phyloP scores from a whole-genome alignment of 2,797 vertebrate species.

The Harpagifer antarcticus region DNA sequence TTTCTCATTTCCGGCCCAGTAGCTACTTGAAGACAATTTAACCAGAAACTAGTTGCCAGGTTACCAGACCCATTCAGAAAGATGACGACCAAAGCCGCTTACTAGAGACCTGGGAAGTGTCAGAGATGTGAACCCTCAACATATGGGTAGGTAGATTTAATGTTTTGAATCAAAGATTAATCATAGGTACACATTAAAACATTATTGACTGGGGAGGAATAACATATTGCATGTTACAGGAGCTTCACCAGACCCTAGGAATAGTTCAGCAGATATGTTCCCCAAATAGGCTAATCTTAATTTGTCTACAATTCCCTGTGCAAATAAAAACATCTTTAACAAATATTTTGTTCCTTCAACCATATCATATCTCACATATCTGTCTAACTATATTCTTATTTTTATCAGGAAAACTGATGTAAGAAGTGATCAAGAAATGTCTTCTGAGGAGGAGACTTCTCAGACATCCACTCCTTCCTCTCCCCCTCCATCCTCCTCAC shows the following conservation, averaged over 20 bases:
- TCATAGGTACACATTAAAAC: too few species aligned
- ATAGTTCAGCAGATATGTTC: neutral
- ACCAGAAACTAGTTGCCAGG: neutral
- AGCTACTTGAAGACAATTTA: neutral
- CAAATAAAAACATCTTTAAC: too few species aligned
- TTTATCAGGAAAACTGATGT: constrained; percentile 25
- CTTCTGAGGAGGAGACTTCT: constrained; percentile 61
- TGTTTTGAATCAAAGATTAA: neutral
- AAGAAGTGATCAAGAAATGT: constrained; percentile 65
- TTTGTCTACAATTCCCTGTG: too few species aligned
- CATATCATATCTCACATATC: too few species aligned
- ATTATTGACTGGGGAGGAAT: neutral
- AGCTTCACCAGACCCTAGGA: too few species aligned
- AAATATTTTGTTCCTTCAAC: too few species aligned
- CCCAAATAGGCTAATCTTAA: neutral
- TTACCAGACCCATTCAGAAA: neutral
- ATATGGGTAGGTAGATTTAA: neutral
- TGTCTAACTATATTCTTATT: neutral
- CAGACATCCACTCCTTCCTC: constrained; percentile 33
- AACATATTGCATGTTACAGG: neutral
- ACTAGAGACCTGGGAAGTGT: neutral
- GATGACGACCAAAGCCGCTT: neutral
- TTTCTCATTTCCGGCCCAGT: neutral
- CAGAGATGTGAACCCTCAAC: neutral
- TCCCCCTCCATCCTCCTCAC: constrained; percentile 23